phyloP scores from a whole-genome alignment of 2,888 invertebrate species.

The Acleris emargana region DNA sequence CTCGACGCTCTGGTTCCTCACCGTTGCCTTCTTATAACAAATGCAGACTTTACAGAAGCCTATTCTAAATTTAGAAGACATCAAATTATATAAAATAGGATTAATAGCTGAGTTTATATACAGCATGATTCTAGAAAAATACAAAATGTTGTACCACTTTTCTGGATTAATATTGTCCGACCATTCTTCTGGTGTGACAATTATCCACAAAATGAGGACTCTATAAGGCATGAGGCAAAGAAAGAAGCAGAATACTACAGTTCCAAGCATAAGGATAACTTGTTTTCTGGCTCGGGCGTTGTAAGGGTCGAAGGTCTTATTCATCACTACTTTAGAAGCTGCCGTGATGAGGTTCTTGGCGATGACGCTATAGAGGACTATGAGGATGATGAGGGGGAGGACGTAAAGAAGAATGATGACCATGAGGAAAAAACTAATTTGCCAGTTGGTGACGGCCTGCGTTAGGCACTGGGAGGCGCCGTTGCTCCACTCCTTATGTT shows the following conservation, averaged over 20 bases:
- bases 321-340: slow-evolving; percentile 86
- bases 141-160: slow-evolving; percentile 91
- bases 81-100: slow-evolving; percentile 95
- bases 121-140: slow-evolving; percentile 93
- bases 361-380: slow-evolving; percentile 92
- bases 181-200: slow-evolving; percentile 88
- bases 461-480: slow-evolving; percentile 93
- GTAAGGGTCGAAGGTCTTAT: slow-evolving; percentile 88
- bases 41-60: slow-evolving; percentile 89
- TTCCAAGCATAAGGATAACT: slow-evolving; percentile 93
- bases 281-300: slow-evolving; percentile 89
- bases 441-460: slow-evolving; percentile 89
- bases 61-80: slow-evolving; percentile 95
- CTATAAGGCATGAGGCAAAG: slow-evolving; percentile 94
- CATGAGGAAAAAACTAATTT: slow-evolving; percentile 90
- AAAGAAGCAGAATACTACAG: slow-evolving; percentile 94
- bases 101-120: slow-evolving; percentile 96
- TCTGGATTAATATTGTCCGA: slow-evolving; percentile 88
- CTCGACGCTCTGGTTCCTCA: slow-evolving; percentile 64
- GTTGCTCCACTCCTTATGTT: slow-evolving; percentile 86
- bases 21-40: slow-evolving; percentile 74
- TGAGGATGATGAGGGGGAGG: slow-evolving; percentile 90
- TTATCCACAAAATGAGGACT: slow-evolving; percentile 92
- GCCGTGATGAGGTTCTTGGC: slow-evolving; percentile 91
- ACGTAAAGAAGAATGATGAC: slow-evolving; percentile 91